Base-by-base conservation (phyloP, 2,113 vertebrate species). In the Rhynchopsitta pachyrhyncha region DNA sequence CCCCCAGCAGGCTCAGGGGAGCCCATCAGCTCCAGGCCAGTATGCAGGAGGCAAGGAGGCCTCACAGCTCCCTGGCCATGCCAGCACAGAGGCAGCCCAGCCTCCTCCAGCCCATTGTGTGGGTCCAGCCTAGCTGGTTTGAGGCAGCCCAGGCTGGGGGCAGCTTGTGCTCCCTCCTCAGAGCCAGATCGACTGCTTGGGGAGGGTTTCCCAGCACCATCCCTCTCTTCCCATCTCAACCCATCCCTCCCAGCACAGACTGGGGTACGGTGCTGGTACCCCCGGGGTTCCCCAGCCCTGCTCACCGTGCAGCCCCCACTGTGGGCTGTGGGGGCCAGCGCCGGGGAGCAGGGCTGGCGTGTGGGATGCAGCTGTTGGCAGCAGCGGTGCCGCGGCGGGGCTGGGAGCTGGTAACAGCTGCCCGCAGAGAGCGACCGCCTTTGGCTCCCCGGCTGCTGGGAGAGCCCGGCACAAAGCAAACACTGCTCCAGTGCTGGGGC, bases 361-460 rank as follows among this genome's bases (percentile, higher is more conserved):
- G 94, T 86, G 7, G 13, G 94, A 11, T 23, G 92, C 96, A 96
- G 96, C 95, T 97, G 96, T 90, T 81, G 92, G 93, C 90, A 88
- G 93, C 90, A 88, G 90, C 10, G 7, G 70, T 70, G 86, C 41
- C 2, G 50, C 7, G 4, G 70, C 4, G 19, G 82, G 80, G 15
- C 37, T 13, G 31, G 42, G 59, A 77, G 88, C 46, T 67, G 92
- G 82, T 62, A 96, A 96, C 95, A 96, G 96, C 96, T 97, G 96
- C 87, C 79, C 8, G 13, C 29, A 4, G 60, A 16, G 92, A 96
- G 82, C 4, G 31, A 68, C 84, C 3, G 68, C 82, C 47, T 47
- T 13, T 16, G 4, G 82, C 81, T 94, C 63, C 44, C 8, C 2
- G 5, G 80, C 93, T 79, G 79, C 82, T 59, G 62, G 57, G 86